Evolutionary conservation across 1,140 invertebrate genomes (phyloP).

Genomic region (Macrobrachium nipponense): DNA sequence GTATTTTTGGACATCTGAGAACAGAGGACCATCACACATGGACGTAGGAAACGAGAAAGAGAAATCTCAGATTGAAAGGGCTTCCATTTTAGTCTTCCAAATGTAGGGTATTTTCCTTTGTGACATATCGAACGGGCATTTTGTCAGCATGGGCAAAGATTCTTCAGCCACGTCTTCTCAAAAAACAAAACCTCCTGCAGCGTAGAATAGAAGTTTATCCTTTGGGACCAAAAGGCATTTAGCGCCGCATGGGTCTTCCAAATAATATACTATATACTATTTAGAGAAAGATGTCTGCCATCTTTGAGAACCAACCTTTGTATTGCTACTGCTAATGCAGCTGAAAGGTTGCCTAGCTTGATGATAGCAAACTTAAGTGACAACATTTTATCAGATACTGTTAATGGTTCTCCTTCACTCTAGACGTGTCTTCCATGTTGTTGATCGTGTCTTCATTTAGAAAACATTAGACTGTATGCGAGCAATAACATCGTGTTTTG

Average conservation of each 20-base stretch:
- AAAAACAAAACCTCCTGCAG: background rate
- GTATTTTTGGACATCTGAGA: too few relatives aligned
- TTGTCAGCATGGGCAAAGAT: background rate
- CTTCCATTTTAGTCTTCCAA: slow-evolving; percentile 53
- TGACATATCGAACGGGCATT: background rate
- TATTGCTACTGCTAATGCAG: too few relatives aligned
- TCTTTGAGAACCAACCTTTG: background rate
- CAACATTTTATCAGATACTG: slow-evolving; percentile 29
- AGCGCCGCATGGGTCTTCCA: slow-evolving; percentile 48
- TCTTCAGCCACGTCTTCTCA: background rate
- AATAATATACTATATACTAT: background rate
- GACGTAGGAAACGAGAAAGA: too few relatives aligned
- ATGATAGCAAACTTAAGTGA: too few relatives aligned
- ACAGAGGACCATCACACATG: too few relatives aligned
- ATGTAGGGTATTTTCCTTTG: slow-evolving; percentile 40
- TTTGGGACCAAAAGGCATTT: slow-evolving; percentile 53
- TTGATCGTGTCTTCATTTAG: slow-evolving; percentile 56
- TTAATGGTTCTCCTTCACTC: slow-evolving; percentile 12
- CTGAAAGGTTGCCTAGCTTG: too few relatives aligned
- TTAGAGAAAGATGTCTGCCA: background rate
- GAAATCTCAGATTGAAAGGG: slow-evolving; percentile 16
- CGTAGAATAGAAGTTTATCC: slow-evolving; percentile 14
- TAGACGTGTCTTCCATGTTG: slow-evolving; percentile 56
- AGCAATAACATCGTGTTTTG: slow-evolving; percentile 57
- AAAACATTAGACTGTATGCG: slow-evolving; percentile 56